Evolutionary conservation across 2,113 vertebrate genomes (phyloP), one percentile per base, ranked within the genome.

Genomic region (Electrona antarctica): DNA sequence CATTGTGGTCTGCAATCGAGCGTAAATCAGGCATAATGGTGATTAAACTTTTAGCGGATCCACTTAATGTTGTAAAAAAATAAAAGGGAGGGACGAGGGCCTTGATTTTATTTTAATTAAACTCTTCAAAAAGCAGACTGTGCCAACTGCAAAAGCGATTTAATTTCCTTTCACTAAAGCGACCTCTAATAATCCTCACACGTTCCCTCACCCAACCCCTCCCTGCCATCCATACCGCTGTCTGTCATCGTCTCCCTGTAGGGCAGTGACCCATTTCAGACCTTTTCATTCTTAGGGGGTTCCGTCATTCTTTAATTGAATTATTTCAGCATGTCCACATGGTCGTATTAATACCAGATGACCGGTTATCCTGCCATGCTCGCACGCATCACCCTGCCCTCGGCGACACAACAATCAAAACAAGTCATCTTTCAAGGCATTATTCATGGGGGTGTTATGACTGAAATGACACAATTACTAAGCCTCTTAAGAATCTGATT

Each of bases 271-370:
- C 77, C 51, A 71, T 79, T 83, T 83, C 69, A 73, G 9, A 68
- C 65, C 9, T 66, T 68, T 66, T 68, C 6, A 11, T 49, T 66
- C 54, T 77, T 33, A 33, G 56, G 21, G 21, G 21, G 54, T 76
- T 45, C 62, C 56, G 66, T 60, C 63, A 50, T 33, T 62, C 46
- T 80, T 80, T 78, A 80, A 87, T 81, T 82, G 13, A 85, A 73
- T 87, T 82, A 82, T 81, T 84, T 55, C 65, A 71, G 61, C 28
- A 29, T 71, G 74, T 10, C 64, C 47, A 67, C 49, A 67, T 75
- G 64, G 1, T 12, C 14, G 51, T 69, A 65, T 64, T 58, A 41
- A 56, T 33, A 50, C 12, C 14, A 73, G 61, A 21, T 48, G 12
- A 67, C 15, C 2, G 8, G 12, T n/a, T 14, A 29, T n/a, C 7